Evolutionary conservation across 2,797 vertebrate species (phyloP).

Genomic region (Antennarius maculatus): DNA sequence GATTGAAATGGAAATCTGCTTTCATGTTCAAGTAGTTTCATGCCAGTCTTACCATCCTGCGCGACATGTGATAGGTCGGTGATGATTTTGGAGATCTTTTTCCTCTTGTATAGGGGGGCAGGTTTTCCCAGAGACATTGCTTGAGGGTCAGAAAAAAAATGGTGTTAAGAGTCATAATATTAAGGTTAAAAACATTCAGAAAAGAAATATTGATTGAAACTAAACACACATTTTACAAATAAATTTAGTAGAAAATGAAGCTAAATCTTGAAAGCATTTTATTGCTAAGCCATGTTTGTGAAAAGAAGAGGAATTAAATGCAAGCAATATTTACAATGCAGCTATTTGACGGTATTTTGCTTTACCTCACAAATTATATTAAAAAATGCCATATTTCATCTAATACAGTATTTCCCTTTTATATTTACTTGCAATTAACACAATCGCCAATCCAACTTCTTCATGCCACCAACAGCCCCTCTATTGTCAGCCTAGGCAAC

Average conservation of each 20-base stretch:
- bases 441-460: background rate
- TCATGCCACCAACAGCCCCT: conserved; percentile 20
- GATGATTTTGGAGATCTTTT: conserved; percentile 92
- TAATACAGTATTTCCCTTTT: background rate
- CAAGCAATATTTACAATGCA: background rate
- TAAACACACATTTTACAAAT: background rate
- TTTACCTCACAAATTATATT: background rate
- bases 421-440: background rate
- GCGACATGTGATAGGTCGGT: conserved; percentile 87
- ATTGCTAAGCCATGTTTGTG: background rate
- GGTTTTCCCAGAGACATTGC: conserved; percentile 94
- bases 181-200: conserved; percentile 5
- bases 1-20: conserved; percentile 7
- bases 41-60: conserved; percentile 80
- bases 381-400: background rate
- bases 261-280: background rate
- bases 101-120: conserved; percentile 92
- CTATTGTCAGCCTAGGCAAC: conserved; percentile 22
- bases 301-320: background rate
- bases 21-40: conserved; percentile 29
- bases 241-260: background rate
- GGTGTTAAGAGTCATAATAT: conserved; percentile 1
- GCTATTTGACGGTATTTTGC: background rate
- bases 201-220: conserved; percentile 3
- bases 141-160: conserved; percentile 53